phyloP scores from a whole-genome alignment of 2,113 vertebrate species.

The Fregata magnificens region DNA sequence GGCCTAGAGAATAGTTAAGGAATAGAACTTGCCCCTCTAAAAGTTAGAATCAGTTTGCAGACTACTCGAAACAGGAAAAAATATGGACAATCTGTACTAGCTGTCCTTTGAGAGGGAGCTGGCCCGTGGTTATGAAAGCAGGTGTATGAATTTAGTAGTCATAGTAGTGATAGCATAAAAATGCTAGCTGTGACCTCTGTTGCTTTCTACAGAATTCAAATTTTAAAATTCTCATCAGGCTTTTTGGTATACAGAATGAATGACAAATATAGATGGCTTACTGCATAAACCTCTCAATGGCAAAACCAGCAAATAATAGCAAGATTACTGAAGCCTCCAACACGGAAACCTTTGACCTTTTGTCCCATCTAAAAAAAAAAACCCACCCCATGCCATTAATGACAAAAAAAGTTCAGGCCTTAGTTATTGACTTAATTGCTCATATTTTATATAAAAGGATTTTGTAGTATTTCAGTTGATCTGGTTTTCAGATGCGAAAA shows the following conservation, averaged over 20 bases:
- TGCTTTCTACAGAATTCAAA: background rate
- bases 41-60: background rate
- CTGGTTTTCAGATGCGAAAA: background rate
- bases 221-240: background rate
- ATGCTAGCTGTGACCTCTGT: background rate
- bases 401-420: background rate
- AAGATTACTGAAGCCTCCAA: background rate
- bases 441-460: background rate
- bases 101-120: background rate
- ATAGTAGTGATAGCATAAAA: background rate
- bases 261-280: background rate
- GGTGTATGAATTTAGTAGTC: background rate
- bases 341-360: background rate
- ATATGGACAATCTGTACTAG: background rate
- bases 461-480: background rate
- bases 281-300: background rate
- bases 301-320: background rate
- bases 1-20: background rate
- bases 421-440: background rate
- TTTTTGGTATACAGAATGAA: background rate
- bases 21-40: background rate
- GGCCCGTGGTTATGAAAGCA: background rate
- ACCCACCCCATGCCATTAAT: accelerated
- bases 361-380: background rate
- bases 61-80: background rate